phyloP scores from a whole-genome alignment of 2,113 vertebrate species.

The Caloenas nicobarica region DNA sequence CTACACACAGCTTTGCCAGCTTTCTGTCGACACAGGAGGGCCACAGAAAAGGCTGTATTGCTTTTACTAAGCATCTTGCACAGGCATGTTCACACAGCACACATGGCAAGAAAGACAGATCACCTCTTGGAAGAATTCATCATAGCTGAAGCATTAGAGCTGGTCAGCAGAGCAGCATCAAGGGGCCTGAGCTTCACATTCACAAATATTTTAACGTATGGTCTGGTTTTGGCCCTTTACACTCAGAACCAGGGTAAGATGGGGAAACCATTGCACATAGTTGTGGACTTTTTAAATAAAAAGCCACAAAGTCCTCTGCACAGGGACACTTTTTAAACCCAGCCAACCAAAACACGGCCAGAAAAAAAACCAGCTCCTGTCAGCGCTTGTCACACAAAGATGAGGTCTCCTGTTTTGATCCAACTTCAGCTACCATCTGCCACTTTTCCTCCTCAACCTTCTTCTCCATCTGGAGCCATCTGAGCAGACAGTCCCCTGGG shows the following conservation, averaged over 20 bases:
- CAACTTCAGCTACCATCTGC: slow-evolving; percentile 10
- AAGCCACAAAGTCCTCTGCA: neutral
- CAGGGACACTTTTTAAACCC: neutral
- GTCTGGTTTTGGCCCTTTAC: neutral
- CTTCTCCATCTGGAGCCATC: neutral
- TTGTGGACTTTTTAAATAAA: neutral
- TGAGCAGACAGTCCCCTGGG: neutral
- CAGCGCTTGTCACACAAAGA: neutral
- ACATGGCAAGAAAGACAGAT: neutral
- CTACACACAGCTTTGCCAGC: neutral
- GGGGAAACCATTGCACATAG: neutral
- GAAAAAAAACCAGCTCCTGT: neutral
- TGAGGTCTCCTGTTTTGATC: neutral
- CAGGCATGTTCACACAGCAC: neutral
- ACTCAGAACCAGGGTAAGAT: neutral
- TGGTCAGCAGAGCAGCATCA: neutral
- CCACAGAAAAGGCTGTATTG: neutral
- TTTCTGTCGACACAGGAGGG: neutral
- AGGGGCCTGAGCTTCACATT: neutral
- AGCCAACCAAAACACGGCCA: neutral
- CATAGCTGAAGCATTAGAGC: neutral
- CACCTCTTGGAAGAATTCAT: neutral
- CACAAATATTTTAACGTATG: neutral
- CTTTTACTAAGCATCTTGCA: neutral
- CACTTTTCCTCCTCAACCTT: neutral